phyloP scores from a whole-genome alignment of 2,113 vertebrate species.

The Malurus cyaneus region DNA sequence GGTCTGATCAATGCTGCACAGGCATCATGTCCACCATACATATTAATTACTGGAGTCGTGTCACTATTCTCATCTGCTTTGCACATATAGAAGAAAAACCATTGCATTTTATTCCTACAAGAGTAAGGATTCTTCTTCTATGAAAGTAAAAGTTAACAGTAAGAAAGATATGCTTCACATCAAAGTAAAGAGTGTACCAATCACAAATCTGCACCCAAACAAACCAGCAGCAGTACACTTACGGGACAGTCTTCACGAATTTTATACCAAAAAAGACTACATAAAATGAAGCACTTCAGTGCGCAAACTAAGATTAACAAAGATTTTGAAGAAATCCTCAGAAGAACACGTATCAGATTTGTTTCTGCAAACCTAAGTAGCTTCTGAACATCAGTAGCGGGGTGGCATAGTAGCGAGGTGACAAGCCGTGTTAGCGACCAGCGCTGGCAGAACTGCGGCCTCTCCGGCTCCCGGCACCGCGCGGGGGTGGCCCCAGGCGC shows the following conservation, averaged over 20 bases:
- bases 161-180: neutral
- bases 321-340: neutral
- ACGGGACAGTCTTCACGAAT: neutral
- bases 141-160: neutral
- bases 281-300: rapidly evolving
- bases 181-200: neutral
- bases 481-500: neutral
- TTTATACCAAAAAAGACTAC: too few relatives aligned
- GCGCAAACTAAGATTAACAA: neutral
- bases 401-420: neutral
- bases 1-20: rapidly evolving
- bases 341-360: rapidly evolving
- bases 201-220: neutral
- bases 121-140: neutral
- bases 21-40: neutral
- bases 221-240: neutral
- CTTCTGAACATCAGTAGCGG: rapidly evolving
- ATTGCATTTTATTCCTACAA: neutral
- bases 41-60: rapidly evolving
- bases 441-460: neutral
- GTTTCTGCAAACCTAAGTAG: neutral
- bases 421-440: rapidly evolving
- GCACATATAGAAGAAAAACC: neutral
- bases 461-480: neutral
- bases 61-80: neutral